Conservation (phyloP, 2,797 vertebrate species). For the Antennarius maculatus region DNA sequence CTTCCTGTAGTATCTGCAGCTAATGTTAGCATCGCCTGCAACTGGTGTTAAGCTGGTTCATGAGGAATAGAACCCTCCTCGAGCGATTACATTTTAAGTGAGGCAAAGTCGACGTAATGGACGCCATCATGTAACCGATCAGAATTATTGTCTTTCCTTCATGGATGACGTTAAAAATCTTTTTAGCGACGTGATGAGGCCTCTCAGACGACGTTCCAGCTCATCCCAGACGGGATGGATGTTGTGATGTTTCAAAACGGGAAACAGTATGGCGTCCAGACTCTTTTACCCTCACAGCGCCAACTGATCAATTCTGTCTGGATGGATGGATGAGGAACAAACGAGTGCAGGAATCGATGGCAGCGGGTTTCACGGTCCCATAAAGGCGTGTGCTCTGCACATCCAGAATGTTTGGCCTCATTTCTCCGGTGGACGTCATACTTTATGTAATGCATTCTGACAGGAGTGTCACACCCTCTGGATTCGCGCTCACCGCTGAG, state of each 20-base stretch:
- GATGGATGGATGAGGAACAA: background rate
- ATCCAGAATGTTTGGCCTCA: constrained; percentile 53
- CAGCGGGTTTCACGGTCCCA: constrained; percentile 13
- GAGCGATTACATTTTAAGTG: too few species aligned
- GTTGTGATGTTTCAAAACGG: background rate
- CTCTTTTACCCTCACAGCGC: background rate
- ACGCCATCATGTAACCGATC: too few species aligned
- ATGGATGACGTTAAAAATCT: too few species aligned
- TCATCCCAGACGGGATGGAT: background rate
- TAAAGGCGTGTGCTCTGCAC: constrained; percentile 23
- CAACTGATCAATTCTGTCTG: background rate
- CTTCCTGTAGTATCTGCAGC: too few species aligned
- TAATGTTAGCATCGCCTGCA: too few species aligned
- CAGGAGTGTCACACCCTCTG: constrained; percentile 51
- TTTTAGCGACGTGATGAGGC: background rate
- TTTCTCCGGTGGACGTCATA: constrained; percentile 61
- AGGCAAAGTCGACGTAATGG: too few species aligned
- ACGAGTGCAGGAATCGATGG: background rate
- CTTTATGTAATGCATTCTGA: constrained; percentile 68
- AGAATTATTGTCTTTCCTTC: too few species aligned
- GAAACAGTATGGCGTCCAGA: background rate
- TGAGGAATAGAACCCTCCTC: too few species aligned
- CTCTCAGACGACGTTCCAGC: background rate
- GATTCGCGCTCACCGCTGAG: constrained; percentile 42
- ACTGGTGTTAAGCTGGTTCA: too few species aligned